Conservation (phyloP, 2,888 invertebrate genomes). For the Drosophila suboccidentalis region DNA sequence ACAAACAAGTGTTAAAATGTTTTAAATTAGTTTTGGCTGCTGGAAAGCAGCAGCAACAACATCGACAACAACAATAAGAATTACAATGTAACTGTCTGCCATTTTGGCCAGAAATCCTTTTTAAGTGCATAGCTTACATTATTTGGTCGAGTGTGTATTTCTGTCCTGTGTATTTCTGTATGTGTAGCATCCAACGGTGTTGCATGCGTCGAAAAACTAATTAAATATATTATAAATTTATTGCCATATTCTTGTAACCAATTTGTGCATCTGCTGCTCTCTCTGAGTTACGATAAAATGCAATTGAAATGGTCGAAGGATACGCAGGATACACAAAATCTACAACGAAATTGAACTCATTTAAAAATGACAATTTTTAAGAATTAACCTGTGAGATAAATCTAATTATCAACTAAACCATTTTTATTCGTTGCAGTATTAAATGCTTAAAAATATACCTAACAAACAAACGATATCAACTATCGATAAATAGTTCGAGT, state of each 20-base stretch:
- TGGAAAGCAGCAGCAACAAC: constrained; percentile 34
- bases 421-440: not conserved
- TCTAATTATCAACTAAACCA: not conserved
- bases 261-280: constrained; percentile 13
- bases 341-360: not conserved
- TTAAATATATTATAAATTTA: constrained; percentile 73
- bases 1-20: constrained; percentile 79
- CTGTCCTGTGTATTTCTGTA: constrained; percentile 16
- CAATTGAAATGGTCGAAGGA: not conserved
- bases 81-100: constrained; percentile 52
- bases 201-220: constrained; percentile 59
- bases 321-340: not conserved
- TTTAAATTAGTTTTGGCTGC: constrained; percentile 77
- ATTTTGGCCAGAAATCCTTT: constrained; percentile 44
- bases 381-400: not conserved
- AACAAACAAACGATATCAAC: not conserved
- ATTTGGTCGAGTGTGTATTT: not conserved
- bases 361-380: not conserved
- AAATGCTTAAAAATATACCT: not conserved
- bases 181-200: constrained; percentile 25
- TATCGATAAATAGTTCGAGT: too few species aligned
- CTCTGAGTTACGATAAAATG: not conserved
- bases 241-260: constrained; percentile 41
- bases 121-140: constrained; percentile 32
- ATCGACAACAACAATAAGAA: constrained; percentile 19